Evolutionary conservation across 2,888 invertebrate species (phyloP).

Genomic region (Eilema griseolum): DNA sequence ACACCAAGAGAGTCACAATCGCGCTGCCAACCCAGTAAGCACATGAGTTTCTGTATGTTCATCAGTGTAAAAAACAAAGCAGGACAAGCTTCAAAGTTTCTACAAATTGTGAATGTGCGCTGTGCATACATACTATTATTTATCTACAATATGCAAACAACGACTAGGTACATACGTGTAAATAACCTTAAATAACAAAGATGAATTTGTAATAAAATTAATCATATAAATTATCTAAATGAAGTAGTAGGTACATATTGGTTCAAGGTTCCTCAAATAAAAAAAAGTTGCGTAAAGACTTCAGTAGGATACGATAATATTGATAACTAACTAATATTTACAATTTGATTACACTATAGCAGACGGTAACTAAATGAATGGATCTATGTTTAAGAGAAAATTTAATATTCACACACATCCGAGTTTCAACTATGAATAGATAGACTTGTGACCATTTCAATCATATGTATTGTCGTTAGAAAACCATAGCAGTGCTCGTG

Average conservation of each 20-base stretch:
- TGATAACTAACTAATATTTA: background rate
- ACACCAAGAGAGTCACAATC: too few species aligned
- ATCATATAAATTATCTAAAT: background rate
- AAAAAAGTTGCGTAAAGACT: background rate
- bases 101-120: background rate
- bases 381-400: background rate
- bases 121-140: too few species aligned
- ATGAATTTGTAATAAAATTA: background rate
- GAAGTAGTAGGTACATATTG: background rate
- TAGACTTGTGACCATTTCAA: background rate
- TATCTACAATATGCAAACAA: too few species aligned
- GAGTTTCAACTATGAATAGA: background rate
- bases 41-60: too few species aligned
- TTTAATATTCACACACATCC: background rate
- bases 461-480: too few species aligned
- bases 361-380: background rate
- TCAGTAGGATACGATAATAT: background rate
- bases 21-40: too few species aligned
- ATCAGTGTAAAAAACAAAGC: too few species aligned
- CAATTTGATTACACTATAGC: background rate
- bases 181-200: background rate
- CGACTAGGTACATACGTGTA: too few species aligned
- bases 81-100: background rate
- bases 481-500: too few species aligned
- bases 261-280: background rate